Evolutionary conservation across 92 coral and sea anemone genomes (phyloP).

Genomic region (Ricordea florida): DNA sequence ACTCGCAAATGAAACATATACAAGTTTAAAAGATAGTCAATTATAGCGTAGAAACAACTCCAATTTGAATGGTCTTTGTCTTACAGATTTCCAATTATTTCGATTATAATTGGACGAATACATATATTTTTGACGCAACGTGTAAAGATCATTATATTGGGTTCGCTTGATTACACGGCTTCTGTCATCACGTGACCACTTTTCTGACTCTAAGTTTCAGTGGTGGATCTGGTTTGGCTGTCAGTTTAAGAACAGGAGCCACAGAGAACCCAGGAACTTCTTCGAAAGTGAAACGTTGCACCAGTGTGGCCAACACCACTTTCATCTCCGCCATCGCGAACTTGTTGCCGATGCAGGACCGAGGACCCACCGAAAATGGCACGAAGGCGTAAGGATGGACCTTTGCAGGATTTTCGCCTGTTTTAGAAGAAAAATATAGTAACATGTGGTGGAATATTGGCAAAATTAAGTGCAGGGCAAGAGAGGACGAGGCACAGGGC

Average conservation of each 20-base stretch:
- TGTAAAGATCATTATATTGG: no score
- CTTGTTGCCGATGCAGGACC: constrained; percentile 71
- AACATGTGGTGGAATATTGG: background rate
- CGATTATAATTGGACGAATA: no score
- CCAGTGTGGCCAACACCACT: constrained; percentile 38
- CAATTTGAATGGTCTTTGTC: no score
- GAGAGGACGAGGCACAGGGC: no score
- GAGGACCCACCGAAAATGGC: constrained; percentile 73
- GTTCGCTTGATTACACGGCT: no score
- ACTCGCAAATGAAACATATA: no score
- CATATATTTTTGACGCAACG: no score
- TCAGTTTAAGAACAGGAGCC: constrained; percentile 25
- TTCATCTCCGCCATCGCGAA: constrained; percentile 74
- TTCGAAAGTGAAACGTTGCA: constrained; percentile 50
- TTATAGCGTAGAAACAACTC: no score
- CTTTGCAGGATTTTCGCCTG: constrained; percentile 31
- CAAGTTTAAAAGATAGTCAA: no score
- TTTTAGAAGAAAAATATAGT: background rate
- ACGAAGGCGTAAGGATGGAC: constrained; percentile 48
- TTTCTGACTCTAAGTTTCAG: constrained; percentile 24
- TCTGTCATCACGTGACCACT: background rate
- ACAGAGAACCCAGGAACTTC: constrained; percentile 58
- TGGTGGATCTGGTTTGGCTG: constrained; percentile 51
- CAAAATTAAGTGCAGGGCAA: background rate
- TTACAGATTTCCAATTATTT: no score